Evolutionary conservation across 2,888 invertebrate genomes (phyloP).

Genomic region (Athripsodes cinereus): DNA sequence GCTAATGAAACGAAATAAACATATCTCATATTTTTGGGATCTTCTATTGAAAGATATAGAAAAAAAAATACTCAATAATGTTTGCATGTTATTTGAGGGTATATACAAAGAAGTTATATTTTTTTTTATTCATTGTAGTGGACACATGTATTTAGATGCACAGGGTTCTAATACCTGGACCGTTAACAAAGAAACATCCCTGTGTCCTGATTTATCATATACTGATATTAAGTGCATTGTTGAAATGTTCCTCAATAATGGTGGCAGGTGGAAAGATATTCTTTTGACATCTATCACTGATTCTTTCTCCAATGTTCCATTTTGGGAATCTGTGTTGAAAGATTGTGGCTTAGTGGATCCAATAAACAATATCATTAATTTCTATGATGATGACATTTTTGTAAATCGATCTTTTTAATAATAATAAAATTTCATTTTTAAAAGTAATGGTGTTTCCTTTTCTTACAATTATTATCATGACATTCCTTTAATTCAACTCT

Average conservation of each 20-base stretch:
- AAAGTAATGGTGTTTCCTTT: too few relatives aligned
- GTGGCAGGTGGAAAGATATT: constrained; percentile 36
- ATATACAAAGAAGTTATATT: constrained; percentile 40
- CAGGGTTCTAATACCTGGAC: constrained; percentile 33
- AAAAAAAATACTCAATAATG: constrained; percentile 31
- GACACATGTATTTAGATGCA: constrained; percentile 37
- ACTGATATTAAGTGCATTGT: constrained; percentile 43
- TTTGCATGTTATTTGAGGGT: constrained; percentile 34
- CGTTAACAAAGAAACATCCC: constrained; percentile 31
- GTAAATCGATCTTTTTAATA: constrained; percentile 13
- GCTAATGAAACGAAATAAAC: constrained; percentile 7
- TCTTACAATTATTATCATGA: too few relatives aligned
- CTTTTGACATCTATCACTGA: constrained; percentile 43
- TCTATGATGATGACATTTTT: constrained; percentile 20
- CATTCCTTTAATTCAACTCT: too few relatives aligned
- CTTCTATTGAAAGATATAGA: constrained; percentile 34
- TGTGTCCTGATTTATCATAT: constrained; percentile 45
- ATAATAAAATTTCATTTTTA: neutral
- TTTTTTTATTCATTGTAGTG: constrained; percentile 41
- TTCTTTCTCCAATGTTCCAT: constrained; percentile 38
- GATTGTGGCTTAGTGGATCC: constrained; percentile 32
- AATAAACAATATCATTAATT: constrained; percentile 24
- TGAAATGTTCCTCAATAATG: constrained; percentile 39
- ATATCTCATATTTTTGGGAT: constrained; percentile 36
- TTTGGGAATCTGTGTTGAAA: constrained; percentile 38